Evolutionary conservation across 2,113 vertebrate species (phyloP).

Genomic region (Copsychus sechellarum): DNA sequence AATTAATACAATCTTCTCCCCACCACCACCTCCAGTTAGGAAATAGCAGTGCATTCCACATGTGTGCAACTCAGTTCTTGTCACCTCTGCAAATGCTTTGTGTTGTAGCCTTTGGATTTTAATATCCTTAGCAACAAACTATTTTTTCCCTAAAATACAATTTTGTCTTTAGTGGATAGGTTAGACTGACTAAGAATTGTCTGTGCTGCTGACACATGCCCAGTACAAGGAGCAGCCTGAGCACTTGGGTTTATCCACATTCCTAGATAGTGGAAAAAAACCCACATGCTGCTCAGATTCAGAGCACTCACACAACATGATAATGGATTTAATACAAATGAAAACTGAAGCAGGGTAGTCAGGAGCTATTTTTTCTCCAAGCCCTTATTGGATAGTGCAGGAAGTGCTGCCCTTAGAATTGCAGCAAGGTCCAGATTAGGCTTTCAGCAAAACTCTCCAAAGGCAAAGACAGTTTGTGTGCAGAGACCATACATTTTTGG

Average conservation of each 20-base stretch:
- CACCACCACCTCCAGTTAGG: neutral
- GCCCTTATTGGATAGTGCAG: neutral
- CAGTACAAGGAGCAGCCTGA: neutral
- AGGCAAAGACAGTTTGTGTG: neutral
- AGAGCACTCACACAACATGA: neutral
- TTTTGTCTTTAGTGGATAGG: fast-evolving
- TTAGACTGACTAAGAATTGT: neutral
- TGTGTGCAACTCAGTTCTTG: neutral
- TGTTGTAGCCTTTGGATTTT: neutral
- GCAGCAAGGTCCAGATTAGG: neutral
- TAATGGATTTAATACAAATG: neutral
- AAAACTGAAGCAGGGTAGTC: neutral
- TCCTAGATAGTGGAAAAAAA: neutral
- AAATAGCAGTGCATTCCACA: neutral
- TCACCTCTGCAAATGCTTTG: neutral
- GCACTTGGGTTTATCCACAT: neutral
- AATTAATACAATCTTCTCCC: neutral
- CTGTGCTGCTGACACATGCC: neutral
- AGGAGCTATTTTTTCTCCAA: neutral
- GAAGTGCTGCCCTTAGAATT: neutral
- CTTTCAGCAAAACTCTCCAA: neutral
- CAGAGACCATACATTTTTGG: neutral
- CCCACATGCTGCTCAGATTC: neutral
- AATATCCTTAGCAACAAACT: neutral
- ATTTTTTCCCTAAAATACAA: neutral